Conservation (phyloP, 2,797 vertebrate genomes). For the Bucorvus abyssinicus region DNA sequence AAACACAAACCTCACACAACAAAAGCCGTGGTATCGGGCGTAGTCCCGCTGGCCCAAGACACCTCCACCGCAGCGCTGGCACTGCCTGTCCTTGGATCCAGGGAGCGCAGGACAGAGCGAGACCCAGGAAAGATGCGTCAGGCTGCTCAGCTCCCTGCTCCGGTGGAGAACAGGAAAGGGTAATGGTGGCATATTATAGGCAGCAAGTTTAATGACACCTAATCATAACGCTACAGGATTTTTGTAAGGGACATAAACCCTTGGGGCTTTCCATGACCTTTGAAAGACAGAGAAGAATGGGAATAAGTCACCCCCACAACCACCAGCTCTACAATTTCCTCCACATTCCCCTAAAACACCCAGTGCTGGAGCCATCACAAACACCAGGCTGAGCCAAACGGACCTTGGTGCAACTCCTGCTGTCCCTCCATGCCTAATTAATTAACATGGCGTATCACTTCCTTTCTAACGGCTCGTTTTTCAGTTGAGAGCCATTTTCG, state of each 20-base stretch:
- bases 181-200: not conserved
- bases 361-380: not conserved
- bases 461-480: not conserved
- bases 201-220: not conserved
- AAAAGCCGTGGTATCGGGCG: not conserved
- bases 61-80: not conserved
- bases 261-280: not conserved
- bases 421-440: not conserved
- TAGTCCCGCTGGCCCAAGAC: too few species aligned
- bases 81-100: not conserved
- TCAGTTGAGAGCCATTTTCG: not conserved
- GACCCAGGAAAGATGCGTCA: not conserved
- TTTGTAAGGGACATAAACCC: not conserved
- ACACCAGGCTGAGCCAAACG: not conserved
- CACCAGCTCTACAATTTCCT: not conserved
- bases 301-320: not conserved
- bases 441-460: not conserved
- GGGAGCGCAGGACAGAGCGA: not conserved
- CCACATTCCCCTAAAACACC: not conserved
- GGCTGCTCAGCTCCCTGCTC: not conserved
- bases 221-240: not conserved
- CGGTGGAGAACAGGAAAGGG: not conserved
- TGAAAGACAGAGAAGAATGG: conserved; percentile 4
- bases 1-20: not conserved
- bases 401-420: not conserved